Conservation (phyloP, 2,113 vertebrate species). For the Enhydra lutris region DNA sequence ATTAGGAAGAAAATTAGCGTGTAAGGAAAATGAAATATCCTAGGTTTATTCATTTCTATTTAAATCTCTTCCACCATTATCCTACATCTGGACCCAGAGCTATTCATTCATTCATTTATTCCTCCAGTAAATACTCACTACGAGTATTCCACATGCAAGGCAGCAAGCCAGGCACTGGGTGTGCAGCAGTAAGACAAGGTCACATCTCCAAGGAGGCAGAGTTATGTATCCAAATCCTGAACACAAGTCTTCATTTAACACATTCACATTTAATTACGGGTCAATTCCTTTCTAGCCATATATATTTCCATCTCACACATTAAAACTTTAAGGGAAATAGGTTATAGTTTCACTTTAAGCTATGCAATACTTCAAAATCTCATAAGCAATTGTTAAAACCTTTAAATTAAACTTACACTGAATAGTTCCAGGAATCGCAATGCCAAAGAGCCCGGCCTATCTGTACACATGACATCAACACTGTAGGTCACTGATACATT, state of each 20-base stretch:
- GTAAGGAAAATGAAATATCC: conserved; percentile 37
- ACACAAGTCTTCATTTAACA: background rate
- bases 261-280: background rate
- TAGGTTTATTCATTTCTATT: background rate
- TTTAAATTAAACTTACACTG: background rate
- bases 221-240: background rate
- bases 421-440: background rate
- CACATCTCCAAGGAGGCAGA: background rate
- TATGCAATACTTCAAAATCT: background rate
- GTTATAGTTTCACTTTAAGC: background rate
- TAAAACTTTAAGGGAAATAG: background rate
- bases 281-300: background rate
- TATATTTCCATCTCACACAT: background rate
- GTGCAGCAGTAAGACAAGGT: background rate
- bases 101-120: background rate
- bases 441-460: background rate
- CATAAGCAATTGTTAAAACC: background rate
- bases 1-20: background rate
- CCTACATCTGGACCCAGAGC: background rate
- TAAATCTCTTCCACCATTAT: background rate
- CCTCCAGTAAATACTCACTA: background rate
- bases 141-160: background rate
- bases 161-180: background rate
- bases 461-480: background rate
- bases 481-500: background rate